A percentile compares a stretch with the other conserved stretches of the same genome.
These are phyloP conservation scores for Hipposideros larvatus DNA, from an alignment of 2,797 vertebrate species.

Conservation along the genomic window DNA sequence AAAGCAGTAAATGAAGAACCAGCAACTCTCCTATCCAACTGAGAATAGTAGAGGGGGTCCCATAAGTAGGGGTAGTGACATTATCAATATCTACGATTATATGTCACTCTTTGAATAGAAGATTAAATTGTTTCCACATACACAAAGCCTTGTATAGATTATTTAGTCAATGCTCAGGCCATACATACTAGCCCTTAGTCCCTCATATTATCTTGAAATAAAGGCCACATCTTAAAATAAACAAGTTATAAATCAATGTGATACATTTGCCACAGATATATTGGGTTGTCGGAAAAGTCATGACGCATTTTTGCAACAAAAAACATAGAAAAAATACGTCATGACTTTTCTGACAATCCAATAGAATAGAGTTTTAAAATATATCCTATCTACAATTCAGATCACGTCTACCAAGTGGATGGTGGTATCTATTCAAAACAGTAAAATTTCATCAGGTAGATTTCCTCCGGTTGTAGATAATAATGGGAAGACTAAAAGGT, in stretches of 20 bases:
- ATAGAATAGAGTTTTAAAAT: conserved; percentile 43
- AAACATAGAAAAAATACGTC: too few species aligned
- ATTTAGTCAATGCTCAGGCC: neutral
- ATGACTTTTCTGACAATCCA: too few species aligned
- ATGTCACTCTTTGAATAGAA: neutral
- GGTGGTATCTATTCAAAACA: neutral
- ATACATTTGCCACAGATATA: neutral
- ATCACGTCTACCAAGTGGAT: neutral
- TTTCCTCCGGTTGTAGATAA: neutral
- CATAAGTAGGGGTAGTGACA: neutral
- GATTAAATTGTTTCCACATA: neutral
- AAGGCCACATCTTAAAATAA: neutral
- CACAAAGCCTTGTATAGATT: neutral
- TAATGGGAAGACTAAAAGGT: conserved; percentile 9
- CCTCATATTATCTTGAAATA: neutral
- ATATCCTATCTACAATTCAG: neutral
- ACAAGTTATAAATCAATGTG: neutral
- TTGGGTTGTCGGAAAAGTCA: too few species aligned
- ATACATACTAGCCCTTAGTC: neutral
- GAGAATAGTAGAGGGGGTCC: neutral
- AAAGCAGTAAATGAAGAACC: neutral
- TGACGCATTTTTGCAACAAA: too few species aligned
- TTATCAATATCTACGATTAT: neutral
- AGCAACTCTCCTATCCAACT: neutral
- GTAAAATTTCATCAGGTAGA: neutral